Evolutionary conservation across 2,888 invertebrate genomes (phyloP).

Genomic region (Eilema depressum): DNA sequence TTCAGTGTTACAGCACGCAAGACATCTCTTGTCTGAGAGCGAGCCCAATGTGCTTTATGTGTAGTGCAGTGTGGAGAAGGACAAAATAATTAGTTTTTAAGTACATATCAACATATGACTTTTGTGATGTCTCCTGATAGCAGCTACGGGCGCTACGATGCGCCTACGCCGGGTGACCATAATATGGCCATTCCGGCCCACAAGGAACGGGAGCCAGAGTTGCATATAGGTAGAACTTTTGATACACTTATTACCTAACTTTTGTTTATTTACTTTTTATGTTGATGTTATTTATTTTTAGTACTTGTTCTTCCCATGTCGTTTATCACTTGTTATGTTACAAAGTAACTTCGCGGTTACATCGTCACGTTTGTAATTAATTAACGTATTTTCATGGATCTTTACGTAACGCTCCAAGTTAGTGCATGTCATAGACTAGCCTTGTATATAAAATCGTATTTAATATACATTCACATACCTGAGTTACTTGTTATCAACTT

Average conservation of each 20-base stretch:
- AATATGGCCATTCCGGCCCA: constrained; percentile 76
- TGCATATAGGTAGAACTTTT: constrained; percentile 89
- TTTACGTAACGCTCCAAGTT: neutral
- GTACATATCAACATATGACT: constrained; percentile 68
- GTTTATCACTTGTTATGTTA: constrained; percentile 12
- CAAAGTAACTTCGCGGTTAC: constrained; percentile 4
- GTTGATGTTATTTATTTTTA: constrained; percentile 18
- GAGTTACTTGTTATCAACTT: too few relatives aligned
- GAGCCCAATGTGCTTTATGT: constrained; percentile 79
- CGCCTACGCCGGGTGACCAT: constrained; percentile 85
- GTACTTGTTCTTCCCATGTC: neutral
- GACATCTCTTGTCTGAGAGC: constrained; percentile 62
- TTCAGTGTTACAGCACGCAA: constrained; percentile 69
- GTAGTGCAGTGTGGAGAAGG: constrained; percentile 80
- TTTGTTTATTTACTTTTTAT: constrained; percentile 38
- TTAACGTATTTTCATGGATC: constrained; percentile 1
- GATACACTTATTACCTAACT: constrained; percentile 19
- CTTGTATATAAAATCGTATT: neutral
- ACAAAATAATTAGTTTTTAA: constrained; percentile 67
- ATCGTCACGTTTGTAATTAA: constrained; percentile 3
- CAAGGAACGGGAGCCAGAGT: constrained; percentile 89
- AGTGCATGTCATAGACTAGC: neutral
- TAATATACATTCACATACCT: neutral
- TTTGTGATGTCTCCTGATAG: constrained; percentile 90
- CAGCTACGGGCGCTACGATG: constrained; percentile 86